phyloP scores from a whole-genome alignment of 1,140 invertebrate genomes.

The Akabosia matsudoensis region DNA sequence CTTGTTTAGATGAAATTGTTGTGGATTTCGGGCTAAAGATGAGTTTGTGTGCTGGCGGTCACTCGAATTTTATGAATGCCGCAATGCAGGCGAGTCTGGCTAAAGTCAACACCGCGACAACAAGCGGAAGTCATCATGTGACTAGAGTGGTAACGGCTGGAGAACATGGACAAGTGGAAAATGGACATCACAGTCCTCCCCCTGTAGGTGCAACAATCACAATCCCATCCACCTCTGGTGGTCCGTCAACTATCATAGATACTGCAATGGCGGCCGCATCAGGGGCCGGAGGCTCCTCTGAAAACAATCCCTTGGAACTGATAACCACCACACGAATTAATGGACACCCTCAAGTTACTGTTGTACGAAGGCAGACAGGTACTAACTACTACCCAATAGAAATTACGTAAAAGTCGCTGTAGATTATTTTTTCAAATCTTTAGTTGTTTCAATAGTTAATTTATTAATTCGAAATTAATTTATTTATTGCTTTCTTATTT shows the following conservation, averaged over 20 bases:
- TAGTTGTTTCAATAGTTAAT: not conserved
- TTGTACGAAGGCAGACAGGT: slow-evolving; percentile 13
- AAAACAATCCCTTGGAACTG: slow-evolving; percentile 11
- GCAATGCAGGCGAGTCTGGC: slow-evolving; percentile 22
- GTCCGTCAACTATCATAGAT: not conserved
- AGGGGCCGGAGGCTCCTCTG: not conserved
- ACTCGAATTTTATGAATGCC: slow-evolving; percentile 23
- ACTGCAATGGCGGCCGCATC: slow-evolving; percentile 11
- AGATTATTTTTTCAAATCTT: no score
- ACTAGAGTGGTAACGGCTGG: not conserved
- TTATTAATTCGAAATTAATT: not conserved
- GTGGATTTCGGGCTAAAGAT: slow-evolving; percentile 29
- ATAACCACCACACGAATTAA: slow-evolving; percentile 7
- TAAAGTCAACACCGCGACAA: not conserved
- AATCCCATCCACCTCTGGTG: slow-evolving; percentile 7
- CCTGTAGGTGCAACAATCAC: slow-evolving; percentile 1
- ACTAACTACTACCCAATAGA: not conserved
- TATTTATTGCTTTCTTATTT: not conserved
- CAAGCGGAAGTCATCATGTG: not conserved
- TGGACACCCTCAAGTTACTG: slow-evolving; percentile 10
- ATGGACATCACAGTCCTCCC: slow-evolving; percentile 14
- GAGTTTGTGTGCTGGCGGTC: slow-evolving; percentile 24
- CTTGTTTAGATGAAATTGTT: slow-evolving; percentile 30
- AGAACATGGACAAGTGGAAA: not conserved
- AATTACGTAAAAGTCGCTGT: not conserved